Base-by-base conservation (phyloP, 2,113 vertebrate species). In the Phycodurus eques region DNA sequence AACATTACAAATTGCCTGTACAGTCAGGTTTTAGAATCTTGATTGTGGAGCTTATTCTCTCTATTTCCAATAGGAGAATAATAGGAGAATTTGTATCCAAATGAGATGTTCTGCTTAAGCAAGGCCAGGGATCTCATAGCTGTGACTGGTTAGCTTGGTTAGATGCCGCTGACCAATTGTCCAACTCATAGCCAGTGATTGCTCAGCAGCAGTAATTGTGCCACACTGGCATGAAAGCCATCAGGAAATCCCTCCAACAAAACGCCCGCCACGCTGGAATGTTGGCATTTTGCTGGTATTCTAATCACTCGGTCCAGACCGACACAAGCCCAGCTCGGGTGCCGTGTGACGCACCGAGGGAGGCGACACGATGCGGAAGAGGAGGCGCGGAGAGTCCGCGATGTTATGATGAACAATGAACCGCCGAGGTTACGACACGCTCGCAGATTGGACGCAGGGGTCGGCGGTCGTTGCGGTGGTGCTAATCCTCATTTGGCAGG, bases 221-320 rank as follows among this genome's bases (percentile, higher is more conserved):
- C 80, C 78, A 77, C 47, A n/a, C 80, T 83, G 86, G 78, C 82
- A 86, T 80, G 77, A 87, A 84, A 88, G 76, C 75, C 74, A 63
- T 82, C 85, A 88, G 85, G 88, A 92, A 92, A 92, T 91, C 87
- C 89, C 88, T 86, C 51, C 72, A 80, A 88, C 88, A 66, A 91
- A 91, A 89, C 76, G 51, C 64, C 83, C 61, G 70, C 84, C 79
- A 73, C 47, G 70, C 81, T 84, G 89, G 91, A 92, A 92, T 90
- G 90, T 87, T 90, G 83, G 83, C 90, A 88, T 72, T 51, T 44
- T 9, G 47, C 70, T 78, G 74, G 75, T 75, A 54, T 80, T 82
- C 31, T 3, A 73, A 72, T 77, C 76, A 72, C 68, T 77, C 27
- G 15, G 57, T 72, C 81, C 22, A 2, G 64, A 39, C 35, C 35